Conservation (phyloP, 2,113 vertebrate genomes). For the Ceuthmochares aereus region DNA sequence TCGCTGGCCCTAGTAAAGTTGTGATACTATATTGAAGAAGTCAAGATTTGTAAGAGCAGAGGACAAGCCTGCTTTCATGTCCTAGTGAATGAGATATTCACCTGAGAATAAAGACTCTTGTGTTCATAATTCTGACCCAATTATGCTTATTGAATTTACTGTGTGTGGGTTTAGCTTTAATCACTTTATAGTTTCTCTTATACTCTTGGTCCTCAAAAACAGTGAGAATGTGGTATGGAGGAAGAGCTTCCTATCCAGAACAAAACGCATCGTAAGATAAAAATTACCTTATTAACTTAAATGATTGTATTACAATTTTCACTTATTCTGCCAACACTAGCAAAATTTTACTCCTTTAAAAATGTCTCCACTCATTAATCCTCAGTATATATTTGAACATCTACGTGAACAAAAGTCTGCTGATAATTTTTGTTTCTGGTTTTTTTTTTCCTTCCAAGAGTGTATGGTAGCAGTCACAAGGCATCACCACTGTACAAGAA, state of each 20-base stretch:
- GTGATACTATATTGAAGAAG: background rate
- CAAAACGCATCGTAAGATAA: accelerated
- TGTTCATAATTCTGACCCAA: accelerated
- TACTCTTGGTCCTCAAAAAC: background rate
- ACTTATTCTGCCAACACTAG: background rate
- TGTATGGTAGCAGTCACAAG: background rate
- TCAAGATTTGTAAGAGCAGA: background rate
- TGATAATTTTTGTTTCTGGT: background rate
- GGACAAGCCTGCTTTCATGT: background rate
- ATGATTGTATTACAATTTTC: background rate
- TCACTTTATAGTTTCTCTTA: background rate
- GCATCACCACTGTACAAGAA: background rate
- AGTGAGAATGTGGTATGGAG: background rate
- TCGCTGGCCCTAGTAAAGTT: background rate
- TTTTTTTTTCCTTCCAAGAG: accelerated
- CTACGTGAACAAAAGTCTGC: background rate
- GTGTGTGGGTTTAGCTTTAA: background rate
- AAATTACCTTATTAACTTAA: background rate
- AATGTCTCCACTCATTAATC: background rate
- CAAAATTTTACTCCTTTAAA: background rate
- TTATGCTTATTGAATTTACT: background rate
- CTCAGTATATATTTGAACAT: background rate
- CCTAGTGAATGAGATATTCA: background rate
- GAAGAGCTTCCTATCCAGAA: background rate
- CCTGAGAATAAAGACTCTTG: background rate